Base-by-base conservation (phyloP, 2,888 invertebrate species). In the Schizaphis graminum region DNA sequence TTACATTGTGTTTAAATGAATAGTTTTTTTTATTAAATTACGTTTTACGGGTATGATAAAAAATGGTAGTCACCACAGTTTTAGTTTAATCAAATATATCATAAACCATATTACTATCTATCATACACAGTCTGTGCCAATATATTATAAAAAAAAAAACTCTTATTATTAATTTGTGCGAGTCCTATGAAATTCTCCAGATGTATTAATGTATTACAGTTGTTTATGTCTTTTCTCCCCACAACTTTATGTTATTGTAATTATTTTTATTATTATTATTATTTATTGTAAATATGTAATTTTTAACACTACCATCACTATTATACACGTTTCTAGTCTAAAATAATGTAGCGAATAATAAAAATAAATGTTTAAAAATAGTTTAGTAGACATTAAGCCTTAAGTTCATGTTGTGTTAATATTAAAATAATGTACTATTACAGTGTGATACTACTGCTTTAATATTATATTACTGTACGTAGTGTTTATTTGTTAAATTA, bases 261-360 rank as follows among this genome's bases (percentile, higher is more conserved):
- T 13, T 77, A 77, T 77, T 77, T 77, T 77, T 35, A 77, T 21
- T 49, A 7, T 91, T 41, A 41, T 61, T 56, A 44, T 86, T 35
- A 91, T 86, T 61, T 92, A 35, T 61, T 92, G 92, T 92, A 92
- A 87, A 92, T 87, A 92, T 92, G 61, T 92, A 67, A 92, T 87
- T 87, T 87, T 87, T 49, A 87, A 92, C 87, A 61, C 57, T 87
- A 85, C 53, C 67, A 26, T 61, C 86, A 87, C 61, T 67, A 47
- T 87, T 57, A 67, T n/a, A 92, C 92, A 92, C 92, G 49, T 87
- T 87, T 92, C 92, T 92, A 92, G 92, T 92, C 92, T 92, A 86
- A 57, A 86, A 91, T 61, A 8, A 67, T 28, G 47, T 47, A 92
- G 53, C 13, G 28, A 87, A 84, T 41, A 91, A 77, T n/a, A 49